Conservation (phyloP, 1,140 invertebrate species). For the Pseudobourletiella spinata region DNA sequence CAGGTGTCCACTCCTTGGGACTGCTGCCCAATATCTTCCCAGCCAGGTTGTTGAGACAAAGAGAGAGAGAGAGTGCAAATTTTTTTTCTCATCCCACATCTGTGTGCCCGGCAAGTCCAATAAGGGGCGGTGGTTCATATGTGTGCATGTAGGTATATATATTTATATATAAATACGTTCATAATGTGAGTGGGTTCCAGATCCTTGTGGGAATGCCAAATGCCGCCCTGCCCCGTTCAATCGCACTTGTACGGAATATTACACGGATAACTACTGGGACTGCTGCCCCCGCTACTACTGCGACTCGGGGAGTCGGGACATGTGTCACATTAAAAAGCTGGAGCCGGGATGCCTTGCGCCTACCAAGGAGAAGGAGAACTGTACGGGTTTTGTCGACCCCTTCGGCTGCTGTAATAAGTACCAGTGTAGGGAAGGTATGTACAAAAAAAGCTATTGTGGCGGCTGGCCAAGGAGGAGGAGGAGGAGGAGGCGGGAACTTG, state of each 20-base stretch:
- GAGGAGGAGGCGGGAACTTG: background rate
- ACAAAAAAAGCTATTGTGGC: too few relatives aligned
- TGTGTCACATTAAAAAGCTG: conserved; percentile 26
- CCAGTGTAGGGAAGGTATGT: conserved; percentile 26
- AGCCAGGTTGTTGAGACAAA: conserved; percentile 23
- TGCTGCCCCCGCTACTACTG: conserved; percentile 32
- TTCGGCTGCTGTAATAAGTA: conserved; percentile 32
- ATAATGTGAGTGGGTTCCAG: conserved; percentile 6
- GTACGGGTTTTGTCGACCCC: conserved; percentile 25
- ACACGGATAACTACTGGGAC: conserved; percentile 12
- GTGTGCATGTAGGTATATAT: too few relatives aligned
- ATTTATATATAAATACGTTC: background rate
- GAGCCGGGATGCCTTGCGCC: conserved; percentile 21
- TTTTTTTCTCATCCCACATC: too few relatives aligned
- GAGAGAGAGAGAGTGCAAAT: too few relatives aligned
- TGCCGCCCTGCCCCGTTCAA: conserved; percentile 27
- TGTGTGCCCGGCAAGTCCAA: too few relatives aligned
- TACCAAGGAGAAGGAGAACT: conserved; percentile 27
- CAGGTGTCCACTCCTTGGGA: conserved; percentile 33
- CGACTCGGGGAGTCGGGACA: conserved; percentile 17
- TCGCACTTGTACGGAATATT: conserved; percentile 20
- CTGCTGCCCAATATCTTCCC: conserved; percentile 26
- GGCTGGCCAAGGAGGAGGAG: too few relatives aligned
- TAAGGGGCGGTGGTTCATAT: too few relatives aligned
- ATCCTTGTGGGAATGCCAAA: conserved; percentile 19